phyloP scores from a whole-genome alignment of 2,888 invertebrate species.

The Hipparchia sbordonii region DNA sequence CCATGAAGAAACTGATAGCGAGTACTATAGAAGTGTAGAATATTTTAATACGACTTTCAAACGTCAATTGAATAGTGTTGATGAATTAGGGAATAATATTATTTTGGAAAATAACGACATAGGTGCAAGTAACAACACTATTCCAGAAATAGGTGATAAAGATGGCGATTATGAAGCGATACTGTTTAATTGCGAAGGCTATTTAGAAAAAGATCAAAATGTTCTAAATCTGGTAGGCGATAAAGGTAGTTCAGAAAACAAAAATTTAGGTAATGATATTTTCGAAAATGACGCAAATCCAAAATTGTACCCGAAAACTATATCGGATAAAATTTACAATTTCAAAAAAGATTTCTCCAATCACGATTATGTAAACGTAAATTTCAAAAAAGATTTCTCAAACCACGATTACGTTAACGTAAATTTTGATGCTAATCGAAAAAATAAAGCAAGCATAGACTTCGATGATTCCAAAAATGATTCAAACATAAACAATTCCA shows the following conservation, averaged over 20 bases:
- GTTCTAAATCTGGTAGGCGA: constrained; percentile 18
- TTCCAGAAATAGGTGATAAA: constrained; percentile 26
- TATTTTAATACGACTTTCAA: constrained; percentile 64
- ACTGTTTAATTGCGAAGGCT: constrained; percentile 58
- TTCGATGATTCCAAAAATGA: constrained; percentile 27
- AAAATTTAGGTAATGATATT: constrained; percentile 23
- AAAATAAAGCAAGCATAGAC: background rate
- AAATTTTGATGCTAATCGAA: constrained; percentile 48
- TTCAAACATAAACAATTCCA: background rate
- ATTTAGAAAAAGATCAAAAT: constrained; percentile 45
- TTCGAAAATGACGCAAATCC: constrained; percentile 43
- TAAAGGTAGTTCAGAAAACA: constrained; percentile 40
- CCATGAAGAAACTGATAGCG: constrained; percentile 77
- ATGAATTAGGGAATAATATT: background rate
- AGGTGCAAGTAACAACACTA: background rate
- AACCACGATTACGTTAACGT: constrained; percentile 71
- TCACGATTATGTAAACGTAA: constrained; percentile 70
- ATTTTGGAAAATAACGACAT: background rate
- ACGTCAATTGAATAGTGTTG: constrained; percentile 10
- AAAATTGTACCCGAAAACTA: constrained; percentile 63
- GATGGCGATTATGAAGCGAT: constrained; percentile 55
- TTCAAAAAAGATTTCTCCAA: constrained; percentile 74
- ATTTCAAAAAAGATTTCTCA: constrained; percentile 68
- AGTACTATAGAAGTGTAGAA: constrained; percentile 75
- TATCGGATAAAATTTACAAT: constrained; percentile 69